Base-by-base conservation (phyloP, 1,140 invertebrate species). In the Halotydeus destructor region DNA sequence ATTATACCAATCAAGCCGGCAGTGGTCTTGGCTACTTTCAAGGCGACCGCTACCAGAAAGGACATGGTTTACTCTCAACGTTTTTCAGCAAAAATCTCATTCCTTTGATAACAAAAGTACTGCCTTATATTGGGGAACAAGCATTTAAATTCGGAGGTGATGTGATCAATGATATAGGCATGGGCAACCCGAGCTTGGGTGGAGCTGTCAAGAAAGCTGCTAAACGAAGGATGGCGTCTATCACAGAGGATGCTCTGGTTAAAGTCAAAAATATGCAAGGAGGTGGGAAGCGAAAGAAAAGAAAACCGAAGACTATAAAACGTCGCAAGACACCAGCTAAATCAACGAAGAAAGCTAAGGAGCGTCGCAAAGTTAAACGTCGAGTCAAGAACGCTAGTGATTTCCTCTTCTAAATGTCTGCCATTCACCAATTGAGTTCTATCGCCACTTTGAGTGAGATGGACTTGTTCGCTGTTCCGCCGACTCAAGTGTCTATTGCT, bases 401-500 rank as follows among this genome's bases (percentile, higher is more conserved):
- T 5, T 23, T 5, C 22, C 18, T 22, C n/a, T 22, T 24, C 25
- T 28, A 41, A 14, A 37, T 49, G 45, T 25, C 41, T 44, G 14
- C 41, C 41, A 23, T 51, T 44, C 24, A 33, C 28, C 16, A 40
- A 37, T 22, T 12, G 11, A 21, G n/a, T 3, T 2, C 16, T 6
- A 2, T 19, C 24, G 32, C 23, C 25, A 5, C 36, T n/a, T 18
- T 57, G 44, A 52, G 55, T 3, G 56, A 65, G 50, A 45, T 63
- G 22, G 59, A 64, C 50, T 47, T 64, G 18, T 66, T 63, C 51
- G 43, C 54, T 27, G 36, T 63, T 26, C 55, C 59, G 22, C 53
- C 56, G 4, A 61, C 57, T 3, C 57, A 64, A 49, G 62, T 58
- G 8, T 55, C 54, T 12, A 57, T 62, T 26, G 55, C 60, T 50